A percentile compares a stretch with the other conserved stretches of the same genome.
These are phyloP conservation scores for Brachyptera risi DNA, from an alignment of 2,888 invertebrate species.

Conservation along the genomic window DNA sequence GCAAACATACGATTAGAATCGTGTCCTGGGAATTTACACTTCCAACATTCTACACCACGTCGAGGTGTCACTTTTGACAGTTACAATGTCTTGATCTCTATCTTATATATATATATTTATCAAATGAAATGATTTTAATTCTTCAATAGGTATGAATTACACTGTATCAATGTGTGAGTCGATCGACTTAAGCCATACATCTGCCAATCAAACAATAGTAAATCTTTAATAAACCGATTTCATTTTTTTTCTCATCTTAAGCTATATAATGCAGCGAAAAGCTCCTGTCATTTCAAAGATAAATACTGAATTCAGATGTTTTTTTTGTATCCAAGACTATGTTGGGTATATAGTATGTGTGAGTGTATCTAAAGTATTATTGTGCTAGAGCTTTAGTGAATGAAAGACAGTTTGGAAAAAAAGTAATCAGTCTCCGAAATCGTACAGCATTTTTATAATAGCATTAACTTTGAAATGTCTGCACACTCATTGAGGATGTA, in stretches of 20 bases:
- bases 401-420: too few species aligned
- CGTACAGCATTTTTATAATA: too few species aligned
- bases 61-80: conserved; percentile 19
- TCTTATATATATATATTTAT: background rate
- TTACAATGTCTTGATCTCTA: conserved; percentile 5
- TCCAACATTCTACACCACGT: too few species aligned
- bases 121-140: conserved; percentile 21
- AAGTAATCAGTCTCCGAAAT: too few species aligned
- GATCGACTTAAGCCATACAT: conserved; percentile 12
- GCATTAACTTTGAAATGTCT: too few species aligned
- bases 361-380: too few species aligned
- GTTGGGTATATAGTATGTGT: too few species aligned
- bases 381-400: too few species aligned
- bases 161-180: conserved; percentile 22
- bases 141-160: conserved; percentile 28
- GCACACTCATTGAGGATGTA: too few species aligned
- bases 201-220: conserved; percentile 19
- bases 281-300: background rate
- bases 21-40: too few species aligned
- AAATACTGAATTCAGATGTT: background rate
- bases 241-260: too few species aligned
- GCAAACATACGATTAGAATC: too few species aligned
- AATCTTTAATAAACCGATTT: conserved; percentile 16
- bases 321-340: background rate
- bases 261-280: background rate